Percentiles rank a stretch among this genome's conserved stretches.
phyloP scores from a whole-genome alignment of 1,140 invertebrate genomes.

The Brachionus paranguensis region DNA sequence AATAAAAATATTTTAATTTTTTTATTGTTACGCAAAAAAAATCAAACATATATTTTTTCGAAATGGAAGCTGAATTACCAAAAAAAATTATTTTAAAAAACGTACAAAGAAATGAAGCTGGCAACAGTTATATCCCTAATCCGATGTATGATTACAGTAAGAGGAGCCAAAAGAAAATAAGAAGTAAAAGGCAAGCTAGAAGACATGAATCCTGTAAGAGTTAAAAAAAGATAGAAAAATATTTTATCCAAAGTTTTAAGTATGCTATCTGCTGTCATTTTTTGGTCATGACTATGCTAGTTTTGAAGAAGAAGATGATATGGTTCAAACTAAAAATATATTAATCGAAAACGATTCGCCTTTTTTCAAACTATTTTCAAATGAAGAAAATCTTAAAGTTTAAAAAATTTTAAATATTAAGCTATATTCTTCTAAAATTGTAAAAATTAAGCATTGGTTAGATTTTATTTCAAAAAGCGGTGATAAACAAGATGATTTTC shows the following conservation, averaged over 20 bases:
- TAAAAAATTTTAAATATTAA: not conserved
- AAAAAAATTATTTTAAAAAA: not conserved
- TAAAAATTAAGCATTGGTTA: constrained; percentile 3
- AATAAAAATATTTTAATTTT: no score
- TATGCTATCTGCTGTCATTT: not conserved
- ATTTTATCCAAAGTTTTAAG: not conserved
- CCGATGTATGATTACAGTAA: constrained; percentile 23
- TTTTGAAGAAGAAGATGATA: not conserved
- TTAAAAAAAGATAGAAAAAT: not conserved
- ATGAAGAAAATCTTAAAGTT: constrained; percentile 24
- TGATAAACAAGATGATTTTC: not conserved
- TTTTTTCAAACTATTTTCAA: not conserved
- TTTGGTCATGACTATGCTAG: not conserved
- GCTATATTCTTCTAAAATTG: not conserved
- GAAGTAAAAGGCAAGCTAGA: not conserved
- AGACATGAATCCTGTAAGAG: constrained; percentile 18
- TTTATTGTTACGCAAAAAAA: no score
- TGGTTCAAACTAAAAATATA: not conserved
- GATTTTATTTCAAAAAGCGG: constrained; percentile 29
- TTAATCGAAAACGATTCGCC: not conserved
- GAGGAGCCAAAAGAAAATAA: not conserved
- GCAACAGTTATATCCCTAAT: not conserved
- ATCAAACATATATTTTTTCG: not conserved
- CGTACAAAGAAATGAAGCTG: not conserved
- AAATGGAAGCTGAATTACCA: not conserved